Conservation (phyloP, 2,888 invertebrate genomes). For the Aromia moschata region DNA sequence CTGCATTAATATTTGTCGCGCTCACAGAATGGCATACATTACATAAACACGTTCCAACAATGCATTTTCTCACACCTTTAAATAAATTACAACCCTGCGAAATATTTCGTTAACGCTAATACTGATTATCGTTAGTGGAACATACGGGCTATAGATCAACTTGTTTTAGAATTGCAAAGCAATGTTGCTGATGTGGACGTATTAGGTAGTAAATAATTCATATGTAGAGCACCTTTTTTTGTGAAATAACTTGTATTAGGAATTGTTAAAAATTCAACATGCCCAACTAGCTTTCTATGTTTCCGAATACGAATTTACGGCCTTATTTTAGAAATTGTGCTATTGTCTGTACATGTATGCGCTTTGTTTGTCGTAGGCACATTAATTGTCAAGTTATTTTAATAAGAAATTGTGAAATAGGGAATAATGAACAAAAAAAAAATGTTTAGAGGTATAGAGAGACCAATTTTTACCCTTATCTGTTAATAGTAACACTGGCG, state of each 20-base stretch:
- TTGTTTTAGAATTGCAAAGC: background rate
- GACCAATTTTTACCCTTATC: no score
- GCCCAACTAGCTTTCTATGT: background rate
- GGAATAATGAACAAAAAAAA: no score
- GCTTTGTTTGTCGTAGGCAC: no score
- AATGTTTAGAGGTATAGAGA: no score
- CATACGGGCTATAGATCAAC: background rate
- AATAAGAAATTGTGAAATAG: no score
- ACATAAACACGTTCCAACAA: background rate
- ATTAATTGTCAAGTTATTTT: no score
- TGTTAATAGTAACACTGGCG: no score
- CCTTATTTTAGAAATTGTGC: no score
- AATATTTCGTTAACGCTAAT: background rate
- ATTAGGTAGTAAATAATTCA: background rate
- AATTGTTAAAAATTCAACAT: background rate
- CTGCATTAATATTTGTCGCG: no score
- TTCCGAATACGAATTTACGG: background rate
- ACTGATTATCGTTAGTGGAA: background rate
- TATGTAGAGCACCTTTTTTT: background rate
- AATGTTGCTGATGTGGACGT: background rate
- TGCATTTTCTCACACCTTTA: background rate
- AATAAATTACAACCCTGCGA: background rate
- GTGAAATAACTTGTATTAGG: background rate
- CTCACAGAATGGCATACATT: no score
- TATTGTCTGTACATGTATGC: no score